phyloP scores from a whole-genome alignment of 1,140 invertebrate species.

The Phortica variegata region DNA sequence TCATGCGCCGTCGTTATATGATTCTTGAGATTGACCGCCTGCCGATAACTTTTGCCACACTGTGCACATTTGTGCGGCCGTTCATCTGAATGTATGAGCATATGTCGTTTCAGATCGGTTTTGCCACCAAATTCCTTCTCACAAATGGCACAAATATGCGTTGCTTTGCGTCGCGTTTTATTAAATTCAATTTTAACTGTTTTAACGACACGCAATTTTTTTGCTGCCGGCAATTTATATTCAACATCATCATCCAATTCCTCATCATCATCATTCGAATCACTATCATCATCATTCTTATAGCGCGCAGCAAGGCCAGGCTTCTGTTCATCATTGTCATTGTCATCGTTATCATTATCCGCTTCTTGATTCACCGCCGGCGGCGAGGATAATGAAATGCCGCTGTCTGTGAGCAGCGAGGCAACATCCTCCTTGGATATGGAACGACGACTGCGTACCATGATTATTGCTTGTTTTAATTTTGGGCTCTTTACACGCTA shows the following conservation, averaged over 20 bases:
- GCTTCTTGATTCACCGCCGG: constrained; percentile 21
- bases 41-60: constrained; percentile 73
- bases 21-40: constrained; percentile 69
- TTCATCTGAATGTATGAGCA: constrained; percentile 63
- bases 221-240: constrained; percentile 21
- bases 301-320: constrained; percentile 27
- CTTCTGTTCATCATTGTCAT: constrained; percentile 36
- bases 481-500: constrained; percentile 9
- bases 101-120: constrained; percentile 59
- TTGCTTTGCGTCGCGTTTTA: constrained; percentile 26
- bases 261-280: constrained; percentile 12
- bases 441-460: constrained; percentile 50
- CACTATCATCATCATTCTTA: neutral
- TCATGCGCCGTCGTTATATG: constrained; percentile 65
- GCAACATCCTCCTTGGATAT: constrained; percentile 48
- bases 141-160: constrained; percentile 56
- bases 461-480: constrained; percentile 15
- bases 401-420: constrained; percentile 42
- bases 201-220: constrained; percentile 24
- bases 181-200: constrained; percentile 31
- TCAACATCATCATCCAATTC: constrained; percentile 21
- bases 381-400: constrained; percentile 49
- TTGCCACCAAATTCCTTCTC: constrained; percentile 58
- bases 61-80: constrained; percentile 68
- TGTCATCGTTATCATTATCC: neutral